Conservation (phyloP, 1,140 invertebrate genomes). For the Drosophila varians region DNA sequence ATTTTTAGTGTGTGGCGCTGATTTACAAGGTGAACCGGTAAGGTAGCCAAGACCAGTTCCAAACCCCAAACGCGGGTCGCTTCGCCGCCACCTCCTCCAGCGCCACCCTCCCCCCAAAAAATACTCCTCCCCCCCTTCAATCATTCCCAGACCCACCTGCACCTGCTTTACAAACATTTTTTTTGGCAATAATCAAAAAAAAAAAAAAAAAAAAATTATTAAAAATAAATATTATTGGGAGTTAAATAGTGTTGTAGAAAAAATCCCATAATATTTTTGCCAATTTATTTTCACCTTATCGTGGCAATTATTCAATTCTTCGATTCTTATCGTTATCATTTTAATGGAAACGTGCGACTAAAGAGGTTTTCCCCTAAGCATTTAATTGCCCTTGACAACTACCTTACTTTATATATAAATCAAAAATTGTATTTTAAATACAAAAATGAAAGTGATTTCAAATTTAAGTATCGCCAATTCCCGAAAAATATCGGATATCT, state of each 20-base stretch:
- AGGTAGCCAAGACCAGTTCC: constrained; percentile 58
- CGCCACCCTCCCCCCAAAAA: not conserved
- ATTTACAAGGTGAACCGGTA: constrained; percentile 62
- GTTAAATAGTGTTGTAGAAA: no score
- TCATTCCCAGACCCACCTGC: not conserved
- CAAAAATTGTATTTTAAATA: not conserved
- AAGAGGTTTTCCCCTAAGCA: constrained; percentile 20
- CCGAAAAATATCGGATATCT: constrained; percentile 4
- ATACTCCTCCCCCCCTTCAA: no score
- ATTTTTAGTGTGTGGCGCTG: constrained; percentile 61
- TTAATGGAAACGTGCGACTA: not conserved
- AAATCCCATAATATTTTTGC: no score
- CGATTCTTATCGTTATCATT: constrained; percentile 15
- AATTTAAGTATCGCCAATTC: not conserved
- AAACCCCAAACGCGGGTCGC: constrained; percentile 42
- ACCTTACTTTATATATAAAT: not conserved
- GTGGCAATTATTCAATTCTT: constrained; percentile 13
- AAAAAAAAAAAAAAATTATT: no score
- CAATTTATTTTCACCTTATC: not conserved
- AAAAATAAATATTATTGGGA: no score
- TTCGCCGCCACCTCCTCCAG: constrained; percentile 12
- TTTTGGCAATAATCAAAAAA: not conserved
- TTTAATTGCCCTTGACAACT: constrained; percentile 3
- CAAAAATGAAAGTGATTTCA: not conserved
- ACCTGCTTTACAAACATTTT: constrained; percentile 40